A percentile compares a stretch with the other conserved stretches of the same genome.
These are phyloP conservation scores for Micrasema minimum DNA, from an alignment of 1,140 invertebrate genomes.

Conservation along the genomic window DNA sequence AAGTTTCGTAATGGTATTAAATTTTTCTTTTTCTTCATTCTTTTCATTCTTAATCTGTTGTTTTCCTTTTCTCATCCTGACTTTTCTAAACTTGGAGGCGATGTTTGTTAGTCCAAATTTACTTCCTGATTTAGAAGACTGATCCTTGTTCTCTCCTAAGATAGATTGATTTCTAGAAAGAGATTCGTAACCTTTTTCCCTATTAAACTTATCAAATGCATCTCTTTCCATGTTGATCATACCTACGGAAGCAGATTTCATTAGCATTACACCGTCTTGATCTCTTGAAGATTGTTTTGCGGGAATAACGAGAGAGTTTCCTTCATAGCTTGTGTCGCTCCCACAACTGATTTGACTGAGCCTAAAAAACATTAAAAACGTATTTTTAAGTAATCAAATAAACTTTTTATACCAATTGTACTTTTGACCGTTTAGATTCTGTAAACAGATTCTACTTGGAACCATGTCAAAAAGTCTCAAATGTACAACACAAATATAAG, in stretches of 20 bases:
- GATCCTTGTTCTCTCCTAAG: conserved; percentile 47
- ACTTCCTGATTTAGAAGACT: conserved; percentile 55
- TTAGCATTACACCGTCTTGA: conserved; percentile 58
- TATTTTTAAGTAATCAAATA: no score
- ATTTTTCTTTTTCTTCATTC: conserved; percentile 56
- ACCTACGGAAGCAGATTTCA: conserved; percentile 77
- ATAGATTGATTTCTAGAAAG: conserved; percentile 52
- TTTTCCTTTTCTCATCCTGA: conserved; percentile 64
- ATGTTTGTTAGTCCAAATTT: conserved; percentile 72
- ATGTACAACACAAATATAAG: no score
- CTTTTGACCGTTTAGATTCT: no score
- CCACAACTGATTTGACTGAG: conserved; percentile 70
- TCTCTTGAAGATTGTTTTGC: conserved; percentile 55
- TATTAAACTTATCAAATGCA: conserved; percentile 65
- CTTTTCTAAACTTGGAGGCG: conserved; percentile 72
- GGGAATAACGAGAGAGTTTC: conserved; percentile 32
- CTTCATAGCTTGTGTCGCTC: conserved; percentile 66
- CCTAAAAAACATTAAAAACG: conserved; percentile 54
- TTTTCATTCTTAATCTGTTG: conserved; percentile 55
- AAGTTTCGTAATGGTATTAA: conserved; percentile 71
- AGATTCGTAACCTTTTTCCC: conserved; percentile 54
- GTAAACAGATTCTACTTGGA: no score
- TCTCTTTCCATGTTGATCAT: conserved; percentile 75
- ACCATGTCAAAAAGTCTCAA: no score
- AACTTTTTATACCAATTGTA: no score